A percentile compares a stretch with the other conserved stretches of the same genome.
These are phyloP conservation scores for Leptinotarsa peninsularis DNA, from an alignment of 2,888 invertebrate genomes.

Conservation along the genomic window DNA sequence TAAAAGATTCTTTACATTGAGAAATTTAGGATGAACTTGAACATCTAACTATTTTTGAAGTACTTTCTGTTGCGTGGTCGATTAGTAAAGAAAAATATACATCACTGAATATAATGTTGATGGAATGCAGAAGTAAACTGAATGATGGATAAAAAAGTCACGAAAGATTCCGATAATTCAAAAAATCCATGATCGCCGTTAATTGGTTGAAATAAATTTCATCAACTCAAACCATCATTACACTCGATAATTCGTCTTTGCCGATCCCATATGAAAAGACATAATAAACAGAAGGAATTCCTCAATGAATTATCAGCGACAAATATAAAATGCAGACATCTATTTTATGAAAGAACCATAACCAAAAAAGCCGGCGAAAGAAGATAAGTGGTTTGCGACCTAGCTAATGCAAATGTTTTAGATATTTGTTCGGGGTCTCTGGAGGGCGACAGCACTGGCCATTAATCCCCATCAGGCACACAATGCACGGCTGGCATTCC, in stretches of 20 bases:
- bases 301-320: not conserved
- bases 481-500: conserved; percentile 64
- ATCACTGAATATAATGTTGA: too few species aligned
- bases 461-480: conserved; percentile 63
- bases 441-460: conserved; percentile 54
- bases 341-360: conserved; percentile 3
- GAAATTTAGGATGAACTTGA: too few species aligned
- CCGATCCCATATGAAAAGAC: not conserved
- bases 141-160: not conserved
- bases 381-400: conserved; percentile 47
- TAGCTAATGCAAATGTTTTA: conserved; percentile 60
- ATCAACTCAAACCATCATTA: not conserved
- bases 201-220: not conserved
- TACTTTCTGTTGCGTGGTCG: too few species aligned
- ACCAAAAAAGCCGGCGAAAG: conserved; percentile 30
- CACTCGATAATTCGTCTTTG: not conserved
- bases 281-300: not conserved
- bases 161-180: not conserved
- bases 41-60: too few species aligned
- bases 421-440: conserved; percentile 60
- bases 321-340: conserved; percentile 16
- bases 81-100: too few species aligned
- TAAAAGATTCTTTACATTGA: too few species aligned
- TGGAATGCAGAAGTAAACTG: too few species aligned
- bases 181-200: not conserved